A percentile compares a stretch with the other conserved stretches of the same genome.
These are phyloP conservation scores for Sterna hirundo DNA, from an alignment of 2,113 vertebrate species.

Conservation along the genomic window DNA sequence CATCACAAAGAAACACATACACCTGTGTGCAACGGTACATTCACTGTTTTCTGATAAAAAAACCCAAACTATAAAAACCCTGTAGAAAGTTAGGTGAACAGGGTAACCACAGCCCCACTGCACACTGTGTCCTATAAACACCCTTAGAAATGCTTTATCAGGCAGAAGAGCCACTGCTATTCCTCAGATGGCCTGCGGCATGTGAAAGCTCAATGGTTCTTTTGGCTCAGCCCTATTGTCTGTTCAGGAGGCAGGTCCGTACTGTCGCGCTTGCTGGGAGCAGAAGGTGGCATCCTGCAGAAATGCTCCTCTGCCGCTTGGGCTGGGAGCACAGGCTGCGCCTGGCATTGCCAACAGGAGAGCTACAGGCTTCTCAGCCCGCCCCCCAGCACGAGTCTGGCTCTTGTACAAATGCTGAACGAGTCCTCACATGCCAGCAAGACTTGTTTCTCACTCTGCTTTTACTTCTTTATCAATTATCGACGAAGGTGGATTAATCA, in stretches of 20 bases:
- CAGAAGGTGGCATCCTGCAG: neutral
- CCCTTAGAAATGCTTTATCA: neutral
- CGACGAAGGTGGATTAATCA: neutral
- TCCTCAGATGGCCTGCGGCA: neutral
- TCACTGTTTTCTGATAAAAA: neutral
- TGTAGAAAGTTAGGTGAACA: neutral
- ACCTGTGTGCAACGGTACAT: neutral
- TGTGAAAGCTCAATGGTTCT: neutral
- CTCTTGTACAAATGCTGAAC: neutral
- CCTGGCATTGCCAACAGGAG: neutral
- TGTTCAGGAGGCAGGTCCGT: rapidly evolving
- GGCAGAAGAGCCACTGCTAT: neutral
- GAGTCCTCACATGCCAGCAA: neutral
- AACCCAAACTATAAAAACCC: neutral
- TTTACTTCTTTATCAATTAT: neutral
- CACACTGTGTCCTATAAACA: neutral
- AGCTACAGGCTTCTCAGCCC: neutral
- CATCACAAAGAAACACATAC: neutral
- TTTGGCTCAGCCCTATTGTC: neutral
- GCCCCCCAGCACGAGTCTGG: neutral
- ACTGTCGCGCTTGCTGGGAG: rapidly evolving
- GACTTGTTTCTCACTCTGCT: neutral
- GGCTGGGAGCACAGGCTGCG: rapidly evolving
- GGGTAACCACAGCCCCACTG: neutral
- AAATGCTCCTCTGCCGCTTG: neutral